phyloP scores from a whole-genome alignment of 2,113 vertebrate genomes.

The Hiodon tergisus region DNA sequence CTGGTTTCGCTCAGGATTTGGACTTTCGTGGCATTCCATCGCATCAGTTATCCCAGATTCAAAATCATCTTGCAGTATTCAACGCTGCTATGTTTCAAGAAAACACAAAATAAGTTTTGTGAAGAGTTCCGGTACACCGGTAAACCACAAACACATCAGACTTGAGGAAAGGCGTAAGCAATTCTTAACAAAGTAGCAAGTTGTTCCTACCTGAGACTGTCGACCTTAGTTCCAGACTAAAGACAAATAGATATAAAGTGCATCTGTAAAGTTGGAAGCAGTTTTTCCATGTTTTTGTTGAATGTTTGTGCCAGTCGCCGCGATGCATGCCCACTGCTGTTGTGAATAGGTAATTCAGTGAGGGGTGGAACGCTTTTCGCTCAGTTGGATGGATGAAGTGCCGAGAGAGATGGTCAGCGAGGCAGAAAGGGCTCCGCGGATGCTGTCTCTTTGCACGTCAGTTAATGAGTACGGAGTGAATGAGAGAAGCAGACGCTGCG shows the following conservation, averaged over 20 bases:
- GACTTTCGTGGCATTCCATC: constrained; percentile 63
- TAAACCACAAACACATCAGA: neutral
- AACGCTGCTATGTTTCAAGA: constrained; percentile 24
- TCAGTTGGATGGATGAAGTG: constrained; percentile 33
- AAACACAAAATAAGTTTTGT: constrained; percentile 14
- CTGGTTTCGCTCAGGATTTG: constrained; percentile 78
- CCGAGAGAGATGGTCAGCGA: constrained; percentile 13
- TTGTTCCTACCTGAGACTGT: constrained; percentile 53
- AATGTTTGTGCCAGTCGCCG: constrained; percentile 39
- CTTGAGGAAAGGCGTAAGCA: neutral
- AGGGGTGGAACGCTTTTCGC: constrained; percentile 22
- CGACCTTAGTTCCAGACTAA: constrained; percentile 56
- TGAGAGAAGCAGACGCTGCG: constrained; percentile 51
- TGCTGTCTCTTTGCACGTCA: constrained; percentile 42
- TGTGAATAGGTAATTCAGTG: constrained; percentile 29
- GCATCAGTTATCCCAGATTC: constrained; percentile 32
- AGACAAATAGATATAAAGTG: constrained; percentile 71
- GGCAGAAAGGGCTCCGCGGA: neutral
- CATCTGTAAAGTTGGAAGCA: constrained; percentile 53
- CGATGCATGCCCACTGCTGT: constrained; percentile 55
- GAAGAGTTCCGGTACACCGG: neutral
- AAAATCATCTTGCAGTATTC: constrained; percentile 10
- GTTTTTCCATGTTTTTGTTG: constrained; percentile 48
- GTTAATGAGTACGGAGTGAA: constrained; percentile 50
- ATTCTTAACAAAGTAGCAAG: constrained; percentile 6